Evolutionary conservation across 2,113 vertebrate species (phyloP), one percentile per base, ranked within the genome.

Genomic region (Synchiropus splendidus): DNA sequence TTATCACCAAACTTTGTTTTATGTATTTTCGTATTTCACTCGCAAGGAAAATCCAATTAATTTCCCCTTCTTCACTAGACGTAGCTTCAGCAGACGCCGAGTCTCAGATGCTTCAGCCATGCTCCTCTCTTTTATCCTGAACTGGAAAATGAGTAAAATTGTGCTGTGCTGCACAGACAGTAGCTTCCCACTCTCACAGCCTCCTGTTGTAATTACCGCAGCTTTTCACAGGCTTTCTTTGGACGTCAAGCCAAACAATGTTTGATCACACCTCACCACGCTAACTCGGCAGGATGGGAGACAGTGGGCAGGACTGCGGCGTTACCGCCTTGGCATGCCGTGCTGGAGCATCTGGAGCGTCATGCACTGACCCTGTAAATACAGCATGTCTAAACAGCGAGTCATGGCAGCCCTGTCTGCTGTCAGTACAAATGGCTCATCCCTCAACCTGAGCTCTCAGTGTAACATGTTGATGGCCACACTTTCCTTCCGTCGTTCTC

Each of bases 351-450:
- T 60, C 36, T 55, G 48, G 38, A 63, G 52, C 53, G 72, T 64
- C 54, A 75, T 56, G 64, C 74, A 38, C 63, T 67, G 74, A 64
- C 69, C 54, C 50, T 60, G 61, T 61, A 80, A 82, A 80, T 71
- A 53, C 52, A 58, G 63, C 70, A 67, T 77, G 77, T 79, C 83
- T 77, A 84, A 85, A 70, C 36, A 69, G 54, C 66, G 38, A 55
- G 54, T 75, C 83, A 80, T 79, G 72, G 56, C 77, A 77, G 69
- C 64, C 58, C 56, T 70, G 64, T 70, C 62, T 76, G 79, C 54
- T 62, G 61, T 67, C 47, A 63, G 58, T 50, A 44, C 58, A 57
- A 45, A 70, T 55, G 44, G 72, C 61, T 79, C 70, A 82, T 78
- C 74, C 72, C 49, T 53, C 72, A 72, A 70, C 63, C 63, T 58